Conservation (phyloP, 2,888 invertebrate species). For the Acleris sparsana region DNA sequence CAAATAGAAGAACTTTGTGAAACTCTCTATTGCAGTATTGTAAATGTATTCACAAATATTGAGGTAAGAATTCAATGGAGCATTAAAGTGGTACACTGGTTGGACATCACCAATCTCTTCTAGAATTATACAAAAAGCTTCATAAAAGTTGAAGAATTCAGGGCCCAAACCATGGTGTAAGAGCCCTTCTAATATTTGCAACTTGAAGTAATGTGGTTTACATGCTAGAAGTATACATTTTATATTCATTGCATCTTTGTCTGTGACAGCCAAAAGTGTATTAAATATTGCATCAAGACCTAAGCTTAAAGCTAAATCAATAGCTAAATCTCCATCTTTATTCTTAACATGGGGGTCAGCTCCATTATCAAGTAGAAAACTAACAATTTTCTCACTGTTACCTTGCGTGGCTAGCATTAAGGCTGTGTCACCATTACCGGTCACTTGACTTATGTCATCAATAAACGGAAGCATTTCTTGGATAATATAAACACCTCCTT, state of each 20-base stretch:
- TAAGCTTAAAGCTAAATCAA: slow-evolving; percentile 64
- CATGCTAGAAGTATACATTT: slow-evolving; percentile 68
- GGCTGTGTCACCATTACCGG: slow-evolving; percentile 63
- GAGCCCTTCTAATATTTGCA: slow-evolving; percentile 67
- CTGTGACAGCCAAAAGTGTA: slow-evolving; percentile 59
- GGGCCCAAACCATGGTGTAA: slow-evolving; percentile 68
- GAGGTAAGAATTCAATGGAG: slow-evolving; percentile 70
- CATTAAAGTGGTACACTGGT: slow-evolving; percentile 60
- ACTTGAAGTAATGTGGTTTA: slow-evolving; percentile 72
- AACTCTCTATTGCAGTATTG: slow-evolving; percentile 60
- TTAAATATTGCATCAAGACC: slow-evolving; percentile 62
- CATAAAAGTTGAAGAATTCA: slow-evolving; percentile 67
- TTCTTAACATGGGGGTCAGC: slow-evolving; percentile 71
- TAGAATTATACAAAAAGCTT: slow-evolving; percentile 56
- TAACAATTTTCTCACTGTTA: slow-evolving; percentile 59
- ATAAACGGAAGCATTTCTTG: slow-evolving; percentile 63
- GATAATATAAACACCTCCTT: slow-evolving; percentile 63
- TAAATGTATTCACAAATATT: slow-evolving; percentile 75
- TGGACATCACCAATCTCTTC: slow-evolving; percentile 57
- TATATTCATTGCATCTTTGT: slow-evolving; percentile 55
- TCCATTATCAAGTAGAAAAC: slow-evolving; percentile 65
- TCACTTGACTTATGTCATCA: slow-evolving; percentile 63
- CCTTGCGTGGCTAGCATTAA: slow-evolving; percentile 66
- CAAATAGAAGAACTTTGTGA: slow-evolving; percentile 67
- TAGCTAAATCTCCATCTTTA: slow-evolving; percentile 57